Base-by-base conservation (phyloP, 1,140 invertebrate species). In the Eubasilissa regina region DNA sequence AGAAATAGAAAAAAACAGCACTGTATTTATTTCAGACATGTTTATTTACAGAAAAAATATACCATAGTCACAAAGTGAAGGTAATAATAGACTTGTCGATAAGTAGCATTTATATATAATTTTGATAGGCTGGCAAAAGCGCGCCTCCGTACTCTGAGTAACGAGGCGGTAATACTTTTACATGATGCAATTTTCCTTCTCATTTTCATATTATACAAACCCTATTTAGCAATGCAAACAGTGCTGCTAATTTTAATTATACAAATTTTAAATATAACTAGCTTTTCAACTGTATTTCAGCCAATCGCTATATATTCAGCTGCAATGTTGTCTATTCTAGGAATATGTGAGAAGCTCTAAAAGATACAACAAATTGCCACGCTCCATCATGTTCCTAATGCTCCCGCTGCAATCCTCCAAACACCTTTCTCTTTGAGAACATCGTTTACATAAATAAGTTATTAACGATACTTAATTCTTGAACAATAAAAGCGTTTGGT, bases 21-120 rank as follows among this genome's bases (percentile, higher is more conserved):
- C 66, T 21, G 45, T 70, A 21, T 21, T 70, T 75, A 74, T 68
- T 82, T 82, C 77, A 75, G 75, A 82, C 79, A 77, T 78, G 78
- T 82, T 82, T 82, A 82, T 82, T 82, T 82, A 82, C 81, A 82
- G 81, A 80, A 82, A 80, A 74, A 80, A 79, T 79, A 81, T 77
- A 79, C 77, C 77, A 81, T 79, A 80, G 78, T 82, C 78, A 77
- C 75, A 82, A 80, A 82, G 76, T 75, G 70, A 78, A 82, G 70
- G 62, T 81, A 78, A 56, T 70, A 68, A 74, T 81, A 82, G 78
- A 76, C 60, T 77, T 76, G 53, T 64, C 53, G 56, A 80, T 74
- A 82, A 78, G 75, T 80, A 78, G 81, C 75, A 74, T 82, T 77
- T 68, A 78, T 70, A 74, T 82, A 77, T 82, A 77, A 79, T 72